Base-by-base conservation (phyloP, 1,140 invertebrate genomes). In the Scaptomyza graminum region DNA sequence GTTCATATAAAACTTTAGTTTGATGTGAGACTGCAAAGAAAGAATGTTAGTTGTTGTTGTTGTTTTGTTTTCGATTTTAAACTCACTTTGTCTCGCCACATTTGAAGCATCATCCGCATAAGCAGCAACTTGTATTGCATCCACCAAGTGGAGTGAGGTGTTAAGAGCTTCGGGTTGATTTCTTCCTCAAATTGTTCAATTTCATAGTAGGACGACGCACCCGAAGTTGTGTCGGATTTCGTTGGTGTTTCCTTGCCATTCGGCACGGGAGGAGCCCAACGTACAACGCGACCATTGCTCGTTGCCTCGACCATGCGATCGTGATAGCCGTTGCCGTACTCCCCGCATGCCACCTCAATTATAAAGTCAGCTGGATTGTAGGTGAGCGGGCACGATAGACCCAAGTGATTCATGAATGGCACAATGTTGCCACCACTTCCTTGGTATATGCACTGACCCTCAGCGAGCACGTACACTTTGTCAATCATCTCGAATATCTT, bases 331-430 rank as follows among this genome's bases (percentile, higher is more conserved):
- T 88, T 65, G 0, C 96, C 96, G 82, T 96, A 96, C 90, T 96
- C 96, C 0, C 94, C 94, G 63, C 94, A 94, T 0, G 95, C 95
- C 8, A 96, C 94, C 92, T 97, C 96, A 61, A 96, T 95, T 43
- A 96, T 93, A 85, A 96, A 97, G 92, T 97, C 96, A 3, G 96
- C 96, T 3, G 96, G 96, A 91, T 96, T 97, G 75, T 96, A 96
- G 67, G 95, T 95, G 60, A 92, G 94, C 0, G 96, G 96, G 79
- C 96, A 97, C 16, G 94, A 93, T 0, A 96, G 89, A 3, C 94
- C 94, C 31, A 96, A 80, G 31, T 93, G 92, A 2, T 93, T 90
- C 13, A 97, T 90, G 90, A 95, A 97, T 0, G 95, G 94, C 12
- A 97, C 94, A 8, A 96, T 93, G 13, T 95, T 93, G 6, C 93